Evolutionary conservation across 2,797 vertebrate genomes (phyloP).

Genomic region (Hydrophis major): DNA sequence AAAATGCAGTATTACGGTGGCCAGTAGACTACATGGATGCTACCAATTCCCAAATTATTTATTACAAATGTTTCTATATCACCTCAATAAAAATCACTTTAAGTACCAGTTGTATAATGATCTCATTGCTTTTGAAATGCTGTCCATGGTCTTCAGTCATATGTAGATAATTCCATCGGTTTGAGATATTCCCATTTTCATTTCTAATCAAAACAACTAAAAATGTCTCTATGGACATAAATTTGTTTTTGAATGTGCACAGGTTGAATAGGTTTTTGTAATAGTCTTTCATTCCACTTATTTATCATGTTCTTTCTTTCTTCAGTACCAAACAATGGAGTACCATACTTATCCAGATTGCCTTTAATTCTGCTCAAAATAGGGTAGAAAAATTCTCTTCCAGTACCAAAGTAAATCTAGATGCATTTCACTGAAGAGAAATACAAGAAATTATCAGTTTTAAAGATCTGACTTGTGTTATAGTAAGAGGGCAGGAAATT

Average conservation of each 20-base stretch:
- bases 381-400: background rate
- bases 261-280: background rate
- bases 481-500: background rate
- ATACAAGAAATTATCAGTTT: background rate
- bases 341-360: background rate
- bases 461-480: background rate
- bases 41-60: background rate
- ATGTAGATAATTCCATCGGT: background rate
- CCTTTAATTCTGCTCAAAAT: background rate
- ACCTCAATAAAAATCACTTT: background rate
- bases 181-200: background rate
- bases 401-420: background rate
- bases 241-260: background rate
- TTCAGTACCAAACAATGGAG: background rate
- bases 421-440: background rate
- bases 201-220: background rate
- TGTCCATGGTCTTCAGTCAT: background rate
- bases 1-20: background rate
- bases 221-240: background rate
- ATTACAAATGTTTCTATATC: background rate
- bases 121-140: background rate
- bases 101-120: background rate
- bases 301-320: background rate
- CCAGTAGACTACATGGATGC: background rate
- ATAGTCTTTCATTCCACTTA: background rate